Percentiles rank a stretch among this genome's conserved stretches.
These are phyloP conservation scores for Porites australiensis DNA, from an alignment of 64 coral and sea anemone species.

Conservation along the genomic window DNA sequence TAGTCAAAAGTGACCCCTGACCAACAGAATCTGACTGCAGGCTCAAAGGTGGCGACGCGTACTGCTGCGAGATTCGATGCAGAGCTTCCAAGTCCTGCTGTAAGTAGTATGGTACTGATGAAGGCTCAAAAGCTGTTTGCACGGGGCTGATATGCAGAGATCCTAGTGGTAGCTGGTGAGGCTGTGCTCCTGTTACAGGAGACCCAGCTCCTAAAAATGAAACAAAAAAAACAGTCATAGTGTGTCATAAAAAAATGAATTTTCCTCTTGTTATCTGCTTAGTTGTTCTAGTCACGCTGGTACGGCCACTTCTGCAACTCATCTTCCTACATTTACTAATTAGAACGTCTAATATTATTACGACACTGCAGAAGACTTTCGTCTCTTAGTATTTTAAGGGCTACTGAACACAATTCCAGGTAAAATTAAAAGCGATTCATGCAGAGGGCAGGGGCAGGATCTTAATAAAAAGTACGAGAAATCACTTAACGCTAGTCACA, in stretches of 20 bases:
- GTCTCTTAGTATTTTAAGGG: too few species aligned
- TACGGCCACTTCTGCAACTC: too few species aligned
- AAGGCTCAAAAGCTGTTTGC: constrained; percentile 73
- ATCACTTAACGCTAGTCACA: too few species aligned
- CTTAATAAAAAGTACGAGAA: too few species aligned
- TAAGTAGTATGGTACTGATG: constrained; percentile 92
- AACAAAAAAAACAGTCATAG: not conserved
- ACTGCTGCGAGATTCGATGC: constrained; percentile 71
- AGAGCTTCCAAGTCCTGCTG: constrained; percentile 94
- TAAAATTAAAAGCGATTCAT: too few species aligned
- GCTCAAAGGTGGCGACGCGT: constrained; percentile 36
- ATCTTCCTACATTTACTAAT: too few species aligned
- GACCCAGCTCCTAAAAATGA: not conserved
- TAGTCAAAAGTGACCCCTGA: constrained; percentile 22
- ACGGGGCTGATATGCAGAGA: constrained; percentile 86
- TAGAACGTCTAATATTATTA: too few species aligned
- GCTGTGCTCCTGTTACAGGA: constrained; percentile 7
- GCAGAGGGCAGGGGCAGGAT: too few species aligned
- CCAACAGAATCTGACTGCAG: constrained; percentile 36
- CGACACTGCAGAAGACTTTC: too few species aligned
- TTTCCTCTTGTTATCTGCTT: too few species aligned
- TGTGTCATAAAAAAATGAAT: not conserved
- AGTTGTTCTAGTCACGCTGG: too few species aligned
- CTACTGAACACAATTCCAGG: too few species aligned
- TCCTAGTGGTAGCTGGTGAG: constrained; percentile 44